A percentile compares a stretch with the other conserved stretches of the same genome.
Evolutionary conservation across 2,113 vertebrate genomes (phyloP).

Genomic region (Gobio gobio): DNA sequence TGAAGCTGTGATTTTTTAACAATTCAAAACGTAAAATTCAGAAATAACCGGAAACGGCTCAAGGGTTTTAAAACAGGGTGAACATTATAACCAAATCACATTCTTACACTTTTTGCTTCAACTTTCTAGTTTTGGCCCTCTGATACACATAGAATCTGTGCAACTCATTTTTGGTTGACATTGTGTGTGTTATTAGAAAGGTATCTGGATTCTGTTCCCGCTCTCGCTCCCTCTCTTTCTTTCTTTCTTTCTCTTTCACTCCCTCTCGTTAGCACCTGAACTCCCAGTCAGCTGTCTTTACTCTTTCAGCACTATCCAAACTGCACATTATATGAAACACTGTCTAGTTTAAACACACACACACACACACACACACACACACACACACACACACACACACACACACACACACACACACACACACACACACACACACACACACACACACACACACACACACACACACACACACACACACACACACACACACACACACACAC

Average conservation of each 20-base stretch:
- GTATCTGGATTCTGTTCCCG: slow-evolving; percentile 92
- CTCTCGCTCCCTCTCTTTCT: slow-evolving; percentile 32
- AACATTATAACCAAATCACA: not conserved
- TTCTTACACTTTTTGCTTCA: too few relatives aligned
- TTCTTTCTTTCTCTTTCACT: too few relatives aligned
- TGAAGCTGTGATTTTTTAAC: too few relatives aligned
- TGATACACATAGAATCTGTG: not conserved
- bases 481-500: not conserved
- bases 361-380: not conserved
- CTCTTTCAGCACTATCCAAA: slow-evolving; percentile 25
- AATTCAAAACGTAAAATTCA: too few relatives aligned
- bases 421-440: not conserved
- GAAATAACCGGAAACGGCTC: too few relatives aligned
- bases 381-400: not conserved
- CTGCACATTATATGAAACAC: slow-evolving; percentile 14
- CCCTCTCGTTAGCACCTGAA: slow-evolving; percentile 34
- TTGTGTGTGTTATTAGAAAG: slow-evolving; percentile 60
- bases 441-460: not conserved
- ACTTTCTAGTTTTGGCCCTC: not conserved
- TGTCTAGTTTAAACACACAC: not conserved
- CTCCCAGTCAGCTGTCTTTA: slow-evolving; percentile 23
- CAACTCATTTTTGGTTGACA: not conserved
- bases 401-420: too few relatives aligned
- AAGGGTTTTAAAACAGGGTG: not conserved
- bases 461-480: too few relatives aligned